Evolutionary conservation across 1,140 invertebrate species (phyloP).

Genomic region (Papilio polyxenes): DNA sequence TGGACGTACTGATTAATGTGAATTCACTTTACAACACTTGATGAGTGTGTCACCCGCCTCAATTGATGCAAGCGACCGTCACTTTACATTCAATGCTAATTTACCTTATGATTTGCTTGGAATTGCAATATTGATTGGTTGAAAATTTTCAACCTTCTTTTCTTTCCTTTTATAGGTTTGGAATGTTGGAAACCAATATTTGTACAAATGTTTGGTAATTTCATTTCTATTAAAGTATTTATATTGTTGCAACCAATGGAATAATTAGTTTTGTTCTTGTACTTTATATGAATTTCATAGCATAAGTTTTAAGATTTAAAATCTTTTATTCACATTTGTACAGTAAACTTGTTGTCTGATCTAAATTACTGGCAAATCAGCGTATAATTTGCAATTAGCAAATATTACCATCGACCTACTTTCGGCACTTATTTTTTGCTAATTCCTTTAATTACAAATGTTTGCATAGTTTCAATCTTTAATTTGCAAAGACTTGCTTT

Average conservation of each 20-base stretch:
- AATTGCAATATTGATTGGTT: background rate
- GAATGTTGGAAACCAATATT: background rate
- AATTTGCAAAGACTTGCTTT: background rate
- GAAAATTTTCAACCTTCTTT: background rate
- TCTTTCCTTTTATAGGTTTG: background rate
- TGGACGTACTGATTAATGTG: slow-evolving; percentile 29
- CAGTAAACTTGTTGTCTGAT: background rate
- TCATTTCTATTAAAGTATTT: too few species aligned
- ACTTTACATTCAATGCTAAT: slow-evolving; percentile 28
- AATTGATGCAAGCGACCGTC: slow-evolving; percentile 14
- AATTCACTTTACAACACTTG: slow-evolving; percentile 28
- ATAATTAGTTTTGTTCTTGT: too few species aligned
- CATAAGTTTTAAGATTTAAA: too few species aligned
- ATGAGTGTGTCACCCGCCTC: slow-evolving; percentile 24
- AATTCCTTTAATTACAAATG: background rate
- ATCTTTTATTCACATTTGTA: too few species aligned
- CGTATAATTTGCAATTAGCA: background rate
- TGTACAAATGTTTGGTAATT: background rate
- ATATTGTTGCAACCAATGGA: too few species aligned
- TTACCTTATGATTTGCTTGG: slow-evolving; percentile 3
- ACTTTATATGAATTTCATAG: too few species aligned
- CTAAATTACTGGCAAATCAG: background rate
- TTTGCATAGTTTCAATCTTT: background rate
- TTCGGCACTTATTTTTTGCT: background rate
- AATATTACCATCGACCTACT: background rate